Evolutionary conservation across 2,797 vertebrate species (phyloP).

Genomic region (Apodemus agrarius): DNA sequence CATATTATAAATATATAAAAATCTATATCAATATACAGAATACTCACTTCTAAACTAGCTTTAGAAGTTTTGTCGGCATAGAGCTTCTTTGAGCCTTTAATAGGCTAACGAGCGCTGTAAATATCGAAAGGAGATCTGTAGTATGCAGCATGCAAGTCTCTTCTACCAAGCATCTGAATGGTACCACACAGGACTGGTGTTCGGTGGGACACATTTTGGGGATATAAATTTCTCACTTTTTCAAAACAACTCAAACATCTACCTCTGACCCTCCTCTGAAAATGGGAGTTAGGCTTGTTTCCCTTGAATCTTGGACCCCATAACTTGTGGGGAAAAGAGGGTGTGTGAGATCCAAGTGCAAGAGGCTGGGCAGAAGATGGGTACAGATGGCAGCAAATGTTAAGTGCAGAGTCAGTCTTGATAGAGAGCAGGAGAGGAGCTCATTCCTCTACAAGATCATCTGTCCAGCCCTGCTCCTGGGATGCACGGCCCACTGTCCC

Average conservation of each 20-base stretch:
- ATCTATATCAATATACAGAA: not conserved
- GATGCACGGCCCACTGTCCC: not conserved
- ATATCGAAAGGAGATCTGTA: not conserved
- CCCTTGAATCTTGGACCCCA: not conserved
- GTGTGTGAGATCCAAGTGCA: not conserved
- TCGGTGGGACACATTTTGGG: not conserved
- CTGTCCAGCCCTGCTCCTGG: not conserved
- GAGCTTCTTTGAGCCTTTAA: not conserved
- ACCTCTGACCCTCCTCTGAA: not conserved
- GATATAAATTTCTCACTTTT: not conserved
- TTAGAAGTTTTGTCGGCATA: not conserved
- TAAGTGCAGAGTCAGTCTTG: not conserved
- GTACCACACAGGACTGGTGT: not conserved
- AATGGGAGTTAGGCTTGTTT: not conserved
- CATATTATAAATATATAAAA: not conserved
- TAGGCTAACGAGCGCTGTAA: not conserved
- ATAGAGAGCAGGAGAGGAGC: not conserved
- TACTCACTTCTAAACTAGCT: not conserved
- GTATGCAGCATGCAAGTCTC: not conserved
- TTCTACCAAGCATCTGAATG: conserved; percentile 5
- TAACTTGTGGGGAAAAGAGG: not conserved
- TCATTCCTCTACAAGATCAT: not conserved
- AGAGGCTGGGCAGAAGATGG: not conserved
- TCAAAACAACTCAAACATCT: not conserved
- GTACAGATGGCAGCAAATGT: not conserved